Evolutionary conservation across 2,113 vertebrate genomes (phyloP).

Genomic region (Symphodus melops): DNA sequence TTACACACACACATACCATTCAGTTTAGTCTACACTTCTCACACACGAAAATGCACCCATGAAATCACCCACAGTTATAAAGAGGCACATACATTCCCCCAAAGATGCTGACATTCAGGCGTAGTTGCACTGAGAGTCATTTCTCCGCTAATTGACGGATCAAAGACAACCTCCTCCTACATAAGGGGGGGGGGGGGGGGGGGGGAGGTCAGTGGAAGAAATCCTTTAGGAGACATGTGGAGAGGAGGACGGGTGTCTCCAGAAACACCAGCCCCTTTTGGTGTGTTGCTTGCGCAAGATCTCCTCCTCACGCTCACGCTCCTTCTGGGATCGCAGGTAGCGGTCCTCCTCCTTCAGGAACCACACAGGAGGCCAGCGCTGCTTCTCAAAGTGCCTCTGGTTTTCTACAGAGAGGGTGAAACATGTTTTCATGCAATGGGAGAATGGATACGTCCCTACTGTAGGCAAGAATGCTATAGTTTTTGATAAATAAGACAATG

Average conservation of each 20-base stretch:
- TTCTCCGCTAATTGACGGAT: slow-evolving; percentile 35
- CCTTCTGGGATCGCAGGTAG: slow-evolving; percentile 89
- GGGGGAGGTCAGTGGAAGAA: slow-evolving; percentile 14
- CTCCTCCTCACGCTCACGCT: slow-evolving; percentile 88
- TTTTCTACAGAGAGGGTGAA: slow-evolving; percentile 79
- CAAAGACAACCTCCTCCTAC: slow-evolving; percentile 33
- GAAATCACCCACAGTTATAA: slow-evolving; percentile 60
- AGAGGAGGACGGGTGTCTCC: slow-evolving; percentile 85
- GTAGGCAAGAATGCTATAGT: no score
- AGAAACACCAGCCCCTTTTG: slow-evolving; percentile 92
- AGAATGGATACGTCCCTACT: no score
- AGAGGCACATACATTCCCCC: slow-evolving; percentile 70
- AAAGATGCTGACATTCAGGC: slow-evolving; percentile 61
- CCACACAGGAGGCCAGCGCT: slow-evolving; percentile 92
- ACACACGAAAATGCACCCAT: slow-evolving; percentile 55
- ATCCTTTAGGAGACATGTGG: slow-evolving; percentile 83
- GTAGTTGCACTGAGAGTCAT: slow-evolving; percentile 48
- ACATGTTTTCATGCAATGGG: not conserved
- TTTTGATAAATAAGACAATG: no score
- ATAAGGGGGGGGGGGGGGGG: not conserved
- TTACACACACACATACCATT: slow-evolving; percentile 45
- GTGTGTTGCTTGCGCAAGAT: slow-evolving; percentile 89
- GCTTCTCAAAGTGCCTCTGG: slow-evolving; percentile 88
- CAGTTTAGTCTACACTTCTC: slow-evolving; percentile 32
- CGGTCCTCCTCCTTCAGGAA: slow-evolving; percentile 93